These are phyloP conservation scores for Ferrisia virgata DNA, from an alignment of 2,888 invertebrate species.

Conservation along the genomic window DNA sequence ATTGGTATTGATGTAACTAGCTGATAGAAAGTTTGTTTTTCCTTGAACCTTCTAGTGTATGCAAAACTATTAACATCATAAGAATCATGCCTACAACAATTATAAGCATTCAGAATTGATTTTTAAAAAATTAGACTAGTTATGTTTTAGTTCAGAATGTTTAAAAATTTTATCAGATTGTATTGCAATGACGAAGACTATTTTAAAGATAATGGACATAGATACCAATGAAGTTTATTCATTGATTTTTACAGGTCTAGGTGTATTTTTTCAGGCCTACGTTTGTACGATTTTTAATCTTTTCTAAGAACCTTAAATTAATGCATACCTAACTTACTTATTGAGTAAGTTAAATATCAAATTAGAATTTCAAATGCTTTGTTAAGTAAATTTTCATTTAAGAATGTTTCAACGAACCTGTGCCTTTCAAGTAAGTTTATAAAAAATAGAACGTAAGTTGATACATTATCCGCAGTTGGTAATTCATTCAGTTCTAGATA, in stretches of 20 bases:
- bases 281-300: not conserved
- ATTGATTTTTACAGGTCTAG: not conserved
- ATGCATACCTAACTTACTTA: too few species aligned
- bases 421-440: too few species aligned
- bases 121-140: too few species aligned
- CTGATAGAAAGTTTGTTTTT: not conserved
- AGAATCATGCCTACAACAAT: not conserved
- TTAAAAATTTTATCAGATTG: not conserved
- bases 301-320: too few species aligned
- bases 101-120: not conserved
- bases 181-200: not conserved
- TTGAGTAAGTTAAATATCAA: too few species aligned
- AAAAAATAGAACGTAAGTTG: too few species aligned
- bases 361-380: too few species aligned
- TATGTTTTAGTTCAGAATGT: not conserved
- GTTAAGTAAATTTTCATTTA: too few species aligned
- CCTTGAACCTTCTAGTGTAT: not conserved
- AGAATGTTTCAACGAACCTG: too few species aligned
- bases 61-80: not conserved
- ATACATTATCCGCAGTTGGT: too few species aligned
- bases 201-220: not conserved
- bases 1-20: too few species aligned
- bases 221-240: not conserved
- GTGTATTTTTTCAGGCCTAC: not conserved
- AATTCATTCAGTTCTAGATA: too few species aligned